Evolutionary conservation across 2,888 invertebrate genomes (phyloP), one percentile per base, ranked within the genome.

Genomic region (Euplagia quadripunctaria): DNA sequence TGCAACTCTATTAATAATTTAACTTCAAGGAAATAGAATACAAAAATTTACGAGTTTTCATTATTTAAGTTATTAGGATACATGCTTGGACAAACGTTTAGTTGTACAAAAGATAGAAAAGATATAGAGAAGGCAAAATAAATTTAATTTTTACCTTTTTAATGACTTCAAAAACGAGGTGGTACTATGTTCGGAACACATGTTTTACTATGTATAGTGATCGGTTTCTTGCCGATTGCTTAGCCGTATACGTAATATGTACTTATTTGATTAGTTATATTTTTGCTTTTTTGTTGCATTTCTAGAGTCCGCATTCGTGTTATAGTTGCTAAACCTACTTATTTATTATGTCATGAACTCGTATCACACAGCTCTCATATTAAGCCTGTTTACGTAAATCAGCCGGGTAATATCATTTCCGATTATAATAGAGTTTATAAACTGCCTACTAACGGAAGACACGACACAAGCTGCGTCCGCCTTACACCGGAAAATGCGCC

Each of bases 401-500:
- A 65, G 42, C 61, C 66, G 63, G 61, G 71, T 72, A 82, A 70
- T 71, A 79, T 77, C 70, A 68, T 73, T 74, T 71, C 70, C 73
- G 70, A 77, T 77, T 75, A 76, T 70, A 78, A 75, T 76, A 70
- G 71, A 80, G 79, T 84, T 80, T 79, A 76, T 85, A 82, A 80
- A 79, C 72, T 69, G 75, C 74, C 64, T 80, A 41, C 20, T 65
- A 79, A 82, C 92, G 94, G 93, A 94, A 93, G 90, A 82, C 90
- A 88, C 87, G 86, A 75, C 81, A 88, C 91, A 91, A 89, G 92
- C 90, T 92, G 92, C 92, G 88, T 93, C 93, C 91, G 91, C 82
- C 73, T 78, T 70, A 81, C 86, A 83, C 88, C 88, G 89, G 89
- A 88, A 87, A 86, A 86, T 84, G 79, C 80, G 81, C 79, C 79